Evolutionary conservation across 2,113 vertebrate genomes (phyloP), one percentile per base, ranked within the genome.

Genomic region (Pollimyrus isidori): DNA sequence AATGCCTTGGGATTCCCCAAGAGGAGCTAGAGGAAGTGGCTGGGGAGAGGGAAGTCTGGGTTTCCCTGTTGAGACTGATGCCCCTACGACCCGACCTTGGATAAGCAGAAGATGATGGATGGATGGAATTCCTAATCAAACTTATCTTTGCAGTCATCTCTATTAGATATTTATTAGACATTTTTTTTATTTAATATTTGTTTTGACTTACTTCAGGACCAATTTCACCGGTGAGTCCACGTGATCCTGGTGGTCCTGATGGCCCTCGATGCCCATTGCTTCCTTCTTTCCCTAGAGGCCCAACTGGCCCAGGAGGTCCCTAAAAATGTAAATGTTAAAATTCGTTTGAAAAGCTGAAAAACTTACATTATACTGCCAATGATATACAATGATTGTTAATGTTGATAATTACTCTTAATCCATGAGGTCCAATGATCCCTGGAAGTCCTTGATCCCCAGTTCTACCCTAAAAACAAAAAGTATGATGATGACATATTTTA

Each of bases 231-330:
- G 95, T 92, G 89, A 95, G 92, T 91, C 98, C 98, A 90, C 98
- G 96, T 65, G 97, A 95, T 92, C 98, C 98, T 82, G 98, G 98
- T 91, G 98, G 98, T 87, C 98, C 98, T 93, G 96, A 93, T n/a
- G 98, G 98, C 21, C 98, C 98, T 3, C 96, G 94, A 4, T 95
- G 96, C 69, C 98, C 98, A 39, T 95, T 87, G 90, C 95, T 97
- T 91, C 98, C 98, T 93, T 99, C 98, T 95, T 98, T 99, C 91
- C 98, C 98, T 53, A 95, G 95, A 92, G 98, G 98, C n/a, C 98
- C 98, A 91, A 98, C 95, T 86, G 98, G 98, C 91, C 98, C 98
- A 89, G 97, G 97, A 90, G 98, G 97, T 84, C 98, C 98, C 98
- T 99, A 91, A 26, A 10, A 92, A 92, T 90, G 89, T 82, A 21